phyloP scores from a whole-genome alignment of 2,888 invertebrate species.

The Amblyjoppa proteus region DNA sequence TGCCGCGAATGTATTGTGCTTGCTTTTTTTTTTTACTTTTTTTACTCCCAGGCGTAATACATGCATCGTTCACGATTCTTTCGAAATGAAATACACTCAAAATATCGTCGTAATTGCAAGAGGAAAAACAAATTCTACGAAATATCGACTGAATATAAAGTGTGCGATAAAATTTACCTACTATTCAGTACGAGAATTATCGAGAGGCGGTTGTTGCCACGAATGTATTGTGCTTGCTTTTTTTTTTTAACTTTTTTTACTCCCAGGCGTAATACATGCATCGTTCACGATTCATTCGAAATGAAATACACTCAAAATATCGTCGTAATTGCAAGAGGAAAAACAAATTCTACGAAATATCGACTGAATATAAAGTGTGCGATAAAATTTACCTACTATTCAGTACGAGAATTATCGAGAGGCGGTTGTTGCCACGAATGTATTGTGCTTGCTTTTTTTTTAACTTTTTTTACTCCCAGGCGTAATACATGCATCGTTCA shows the following conservation, averaged over 20 bases:
- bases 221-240: not conserved
- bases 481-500: not conserved
- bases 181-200: not conserved
- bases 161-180: not conserved
- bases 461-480: too few species aligned
- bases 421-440: not conserved
- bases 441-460: not conserved
- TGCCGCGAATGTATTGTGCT: too few species aligned
- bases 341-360: not conserved
- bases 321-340: not conserved
- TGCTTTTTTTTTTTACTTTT: too few species aligned
- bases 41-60: conserved; percentile 7
- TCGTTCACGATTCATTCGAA: not conserved
- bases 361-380: not conserved
- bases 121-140: not conserved
- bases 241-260: not conserved
- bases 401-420: not conserved
- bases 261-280: too few species aligned
- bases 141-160: not conserved
- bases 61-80: not conserved
- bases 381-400: not conserved
- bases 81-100: not conserved
- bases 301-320: not conserved
- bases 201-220: not conserved
- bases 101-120: not conserved